phyloP scores from a whole-genome alignment of 2,888 invertebrate species.

The Sicus ferrugineus region DNA sequence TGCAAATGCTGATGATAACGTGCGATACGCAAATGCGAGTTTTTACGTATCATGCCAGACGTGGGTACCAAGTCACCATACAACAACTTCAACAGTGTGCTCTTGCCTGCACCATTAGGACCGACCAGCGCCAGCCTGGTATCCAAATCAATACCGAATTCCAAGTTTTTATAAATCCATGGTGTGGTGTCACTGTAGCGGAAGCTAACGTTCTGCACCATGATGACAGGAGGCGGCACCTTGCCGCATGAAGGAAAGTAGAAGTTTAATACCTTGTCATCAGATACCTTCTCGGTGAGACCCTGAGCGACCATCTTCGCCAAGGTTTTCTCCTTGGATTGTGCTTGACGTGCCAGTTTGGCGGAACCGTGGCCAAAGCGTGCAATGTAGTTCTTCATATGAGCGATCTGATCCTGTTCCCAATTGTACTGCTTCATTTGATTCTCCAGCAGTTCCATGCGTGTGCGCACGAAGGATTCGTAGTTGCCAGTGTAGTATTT shows the following conservation, averaged over 20 bases:
- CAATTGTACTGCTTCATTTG: slow-evolving; percentile 99
- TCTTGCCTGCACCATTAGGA: slow-evolving; percentile 96
- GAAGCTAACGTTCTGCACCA: slow-evolving; percentile 99
- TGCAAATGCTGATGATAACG: slow-evolving; percentile 99
- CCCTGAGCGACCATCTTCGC: slow-evolving; percentile 99
- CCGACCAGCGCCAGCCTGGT: slow-evolving; percentile 94
- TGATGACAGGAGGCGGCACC: slow-evolving; percentile 98
- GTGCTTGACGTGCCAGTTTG: slow-evolving; percentile 97
- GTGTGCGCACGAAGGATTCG: slow-evolving; percentile 93
- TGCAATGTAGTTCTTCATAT: slow-evolving; percentile 99
- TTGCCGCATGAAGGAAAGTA: slow-evolving; percentile 95
- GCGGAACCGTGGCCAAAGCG: slow-evolving; percentile 99
- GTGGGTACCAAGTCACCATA: slow-evolving; percentile 95
- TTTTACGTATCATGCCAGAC: slow-evolving; percentile 96
- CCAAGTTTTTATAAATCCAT: slow-evolving; percentile 95
- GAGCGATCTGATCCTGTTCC: slow-evolving; percentile 99
- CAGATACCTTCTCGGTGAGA: slow-evolving; percentile 91
- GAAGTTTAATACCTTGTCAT: slow-evolving; percentile 92
- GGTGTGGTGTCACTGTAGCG: slow-evolving; percentile 87
- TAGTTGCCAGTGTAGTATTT: slow-evolving; percentile 98
- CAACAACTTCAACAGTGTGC: slow-evolving; percentile 93
- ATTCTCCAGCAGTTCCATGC: slow-evolving; percentile 94
- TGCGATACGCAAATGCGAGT: slow-evolving; percentile 96
- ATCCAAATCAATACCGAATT: slow-evolving; percentile 98
- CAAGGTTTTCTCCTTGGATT: slow-evolving; percentile 98